Base-by-base conservation (phyloP, 2,113 vertebrate genomes). In the Melanerpes formicivorus region DNA sequence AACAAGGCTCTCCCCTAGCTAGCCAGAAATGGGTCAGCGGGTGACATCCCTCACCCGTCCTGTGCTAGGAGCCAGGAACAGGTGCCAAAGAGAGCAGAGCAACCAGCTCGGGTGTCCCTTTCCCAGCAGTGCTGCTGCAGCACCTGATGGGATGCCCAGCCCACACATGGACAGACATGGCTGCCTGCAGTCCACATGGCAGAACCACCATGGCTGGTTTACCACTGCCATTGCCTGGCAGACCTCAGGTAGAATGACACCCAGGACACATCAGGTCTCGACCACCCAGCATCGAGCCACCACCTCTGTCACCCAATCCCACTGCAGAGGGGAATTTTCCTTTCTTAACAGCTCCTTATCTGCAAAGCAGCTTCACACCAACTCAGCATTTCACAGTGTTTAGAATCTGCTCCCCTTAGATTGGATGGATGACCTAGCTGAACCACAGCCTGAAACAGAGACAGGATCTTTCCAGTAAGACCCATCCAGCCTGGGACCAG, bases 51-150 rank as follows among this genome's bases (percentile, higher is more conserved):
- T 12, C 30, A 83, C 14, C 18, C 60, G 14, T 5, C 1, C 44
- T 75, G 0, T 25, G 3, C 13, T 25, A 27, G 54, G 58, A 87
- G 30, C 50, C 4, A 5, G 21, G 46, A 86, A 40, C 34, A 88
- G 50, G 77, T 2, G 65, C 3, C 22, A 72, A 22, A 18, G 55
- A 26, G 11, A 59, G 12, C 21, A 84, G 21, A 86, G 62, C 27
- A 3, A 14, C 30, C 0, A 63, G 19, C 34, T 82, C 1, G 0
- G 15, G 59, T 79, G 81, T 27, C 42, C 27, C 77, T 55, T n/a
- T 85, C 19, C 14, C 19, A 10, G 48, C 29, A 59, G 32, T 0
- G 0, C 29, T 0, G 0, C 29, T 44, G 65, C 8, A 26, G 40
- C 40, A 86, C 58, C 23, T 15, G 14, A 67, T 14, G 30, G 32